Conservation (phyloP, 2,888 invertebrate genomes). For the Pandemis corylana region DNA sequence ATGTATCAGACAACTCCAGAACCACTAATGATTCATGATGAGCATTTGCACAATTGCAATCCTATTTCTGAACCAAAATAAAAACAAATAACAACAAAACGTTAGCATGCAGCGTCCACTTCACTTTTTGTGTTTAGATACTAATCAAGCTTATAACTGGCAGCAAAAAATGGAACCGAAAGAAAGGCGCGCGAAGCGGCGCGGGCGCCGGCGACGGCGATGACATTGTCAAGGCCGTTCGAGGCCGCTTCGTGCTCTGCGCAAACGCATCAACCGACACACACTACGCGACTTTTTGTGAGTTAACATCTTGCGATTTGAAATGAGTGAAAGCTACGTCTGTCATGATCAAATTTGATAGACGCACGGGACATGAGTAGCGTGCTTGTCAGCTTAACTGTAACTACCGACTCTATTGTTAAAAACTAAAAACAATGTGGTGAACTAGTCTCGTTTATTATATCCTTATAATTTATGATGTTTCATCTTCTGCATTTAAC, state of each 20-base stretch:
- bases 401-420: background rate
- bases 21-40: background rate
- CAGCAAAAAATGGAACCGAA: constrained; percentile 40
- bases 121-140: constrained; percentile 33
- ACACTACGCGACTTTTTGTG: constrained; percentile 60
- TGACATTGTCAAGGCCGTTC: constrained; percentile 80
- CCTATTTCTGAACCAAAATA: background rate
- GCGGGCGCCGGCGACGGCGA: constrained; percentile 47
- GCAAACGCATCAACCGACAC: constrained; percentile 52
- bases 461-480: no score
- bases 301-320: constrained; percentile 9
- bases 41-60: background rate
- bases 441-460: no score
- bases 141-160: constrained; percentile 39
- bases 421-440: background rate
- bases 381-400: constrained; percentile 1
- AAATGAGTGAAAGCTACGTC: constrained; percentile 5
- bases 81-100: background rate
- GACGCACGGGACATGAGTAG: background rate
- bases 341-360: background rate
- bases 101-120: constrained; percentile 12
- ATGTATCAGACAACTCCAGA: background rate
- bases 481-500: background rate
- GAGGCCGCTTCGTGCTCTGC: constrained; percentile 56
- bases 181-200: constrained; percentile 42